Conservation (phyloP, 2,113 vertebrate species). For the Dipodomys merriami region DNA sequence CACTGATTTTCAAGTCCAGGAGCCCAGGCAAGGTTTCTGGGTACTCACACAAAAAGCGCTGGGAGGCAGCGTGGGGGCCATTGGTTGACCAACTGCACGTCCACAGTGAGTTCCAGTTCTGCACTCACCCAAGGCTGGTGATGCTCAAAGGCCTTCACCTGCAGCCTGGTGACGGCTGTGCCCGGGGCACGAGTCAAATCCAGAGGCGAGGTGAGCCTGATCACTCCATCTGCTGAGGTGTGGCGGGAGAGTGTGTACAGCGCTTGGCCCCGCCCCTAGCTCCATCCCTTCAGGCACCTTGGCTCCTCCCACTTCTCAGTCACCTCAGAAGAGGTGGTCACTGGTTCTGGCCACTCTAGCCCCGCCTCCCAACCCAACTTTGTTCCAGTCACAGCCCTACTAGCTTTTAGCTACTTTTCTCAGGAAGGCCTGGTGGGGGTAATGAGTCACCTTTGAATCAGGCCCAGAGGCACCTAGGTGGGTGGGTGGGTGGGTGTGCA, state of each 20-base stretch:
- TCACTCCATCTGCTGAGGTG: slow-evolving; percentile 77
- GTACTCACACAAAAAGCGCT: slow-evolving; percentile 79
- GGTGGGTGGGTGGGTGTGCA: too few species aligned
- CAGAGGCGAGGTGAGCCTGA: slow-evolving; percentile 78
- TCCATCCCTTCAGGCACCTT: not conserved
- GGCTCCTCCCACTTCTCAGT: too few species aligned
- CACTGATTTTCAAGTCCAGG: not conserved
- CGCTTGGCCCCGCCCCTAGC: not conserved
- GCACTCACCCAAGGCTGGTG: not conserved
- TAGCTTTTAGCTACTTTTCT: not conserved
- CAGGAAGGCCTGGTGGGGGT: not conserved
- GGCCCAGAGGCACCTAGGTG: not conserved
- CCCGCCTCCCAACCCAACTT: not conserved
- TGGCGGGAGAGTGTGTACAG: not conserved
- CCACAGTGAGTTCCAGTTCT: slow-evolving; percentile 69
- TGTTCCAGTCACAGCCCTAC: not conserved
- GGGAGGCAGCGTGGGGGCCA: slow-evolving; percentile 81
- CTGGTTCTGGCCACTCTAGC: not conserved
- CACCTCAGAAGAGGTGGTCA: rapidly evolving
- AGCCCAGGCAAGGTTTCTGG: not conserved
- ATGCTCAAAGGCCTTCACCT: slow-evolving; percentile 79
- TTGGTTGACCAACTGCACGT: slow-evolving; percentile 59
- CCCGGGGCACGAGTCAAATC: slow-evolving; percentile 50
- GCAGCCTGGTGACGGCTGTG: not conserved
- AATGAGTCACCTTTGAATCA: not conserved